Evolutionary conservation across 2,888 invertebrate genomes (phyloP).

Genomic region (Megalurothrips usitatus): DNA sequence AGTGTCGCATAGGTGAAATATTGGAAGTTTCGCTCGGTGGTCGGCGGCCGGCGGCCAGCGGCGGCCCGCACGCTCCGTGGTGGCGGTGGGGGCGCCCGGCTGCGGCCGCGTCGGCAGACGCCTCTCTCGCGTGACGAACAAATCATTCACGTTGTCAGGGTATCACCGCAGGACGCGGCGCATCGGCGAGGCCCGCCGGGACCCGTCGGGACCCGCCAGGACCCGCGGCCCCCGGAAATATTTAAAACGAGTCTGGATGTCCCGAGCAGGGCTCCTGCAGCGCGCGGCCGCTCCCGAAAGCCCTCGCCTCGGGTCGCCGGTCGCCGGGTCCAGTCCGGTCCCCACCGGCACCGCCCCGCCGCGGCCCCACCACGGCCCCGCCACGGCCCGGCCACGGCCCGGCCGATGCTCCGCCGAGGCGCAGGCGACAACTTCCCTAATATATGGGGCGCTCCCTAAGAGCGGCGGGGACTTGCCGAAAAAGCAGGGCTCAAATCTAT

Average conservation of each 20-base stretch:
- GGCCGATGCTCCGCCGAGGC: background rate
- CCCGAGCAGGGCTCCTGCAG: background rate
- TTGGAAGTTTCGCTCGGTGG: too few species aligned
- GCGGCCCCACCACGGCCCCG: background rate
- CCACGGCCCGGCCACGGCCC: background rate
- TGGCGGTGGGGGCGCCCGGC: too few species aligned
- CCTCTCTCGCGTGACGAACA: background rate
- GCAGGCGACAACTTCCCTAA: conserved; percentile 21
- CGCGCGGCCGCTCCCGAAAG: conserved; percentile 1
- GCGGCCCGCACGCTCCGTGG: too few species aligned
- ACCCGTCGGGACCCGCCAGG: background rate
- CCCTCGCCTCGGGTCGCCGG: background rate
- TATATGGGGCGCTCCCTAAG: conserved; percentile 13
- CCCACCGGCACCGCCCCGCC: background rate
- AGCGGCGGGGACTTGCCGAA: conserved; percentile 13
- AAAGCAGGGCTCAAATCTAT: conserved; percentile 22
- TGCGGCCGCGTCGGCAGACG: too few species aligned
- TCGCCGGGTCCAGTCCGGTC: background rate
- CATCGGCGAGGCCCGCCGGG: background rate
- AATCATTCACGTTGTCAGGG: background rate
- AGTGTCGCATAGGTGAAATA: too few species aligned
- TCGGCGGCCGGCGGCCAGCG: too few species aligned
- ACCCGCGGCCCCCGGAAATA: conserved; percentile 1
- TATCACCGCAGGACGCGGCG: background rate
- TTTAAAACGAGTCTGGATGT: background rate